Evolutionary conservation across 35 echinoderm and acorn worm species (phyloP).

Genomic region (Hemicentrotus pulcherrimus): DNA sequence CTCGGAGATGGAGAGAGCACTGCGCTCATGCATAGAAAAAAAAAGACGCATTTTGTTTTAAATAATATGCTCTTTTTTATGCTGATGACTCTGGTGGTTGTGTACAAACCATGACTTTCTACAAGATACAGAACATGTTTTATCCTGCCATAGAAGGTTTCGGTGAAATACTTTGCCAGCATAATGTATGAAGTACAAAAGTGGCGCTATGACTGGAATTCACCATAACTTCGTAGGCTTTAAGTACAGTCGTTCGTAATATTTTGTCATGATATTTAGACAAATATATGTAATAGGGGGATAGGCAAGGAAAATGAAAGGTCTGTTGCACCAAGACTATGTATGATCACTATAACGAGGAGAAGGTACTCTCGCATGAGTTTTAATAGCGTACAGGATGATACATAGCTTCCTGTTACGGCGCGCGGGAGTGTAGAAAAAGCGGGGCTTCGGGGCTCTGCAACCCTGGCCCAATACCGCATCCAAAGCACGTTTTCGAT

Average conservation of each 20-base stretch:
- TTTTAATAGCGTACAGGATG: constrained; percentile 49
- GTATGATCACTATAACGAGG: background rate
- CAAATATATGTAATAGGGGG: background rate
- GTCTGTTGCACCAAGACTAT: background rate
- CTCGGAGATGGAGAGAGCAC: background rate
- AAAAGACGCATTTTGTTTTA: background rate
- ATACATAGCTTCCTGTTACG: constrained; percentile 48
- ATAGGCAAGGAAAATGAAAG: background rate
- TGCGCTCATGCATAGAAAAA: background rate
- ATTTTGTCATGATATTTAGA: background rate
- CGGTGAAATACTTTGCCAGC: background rate
- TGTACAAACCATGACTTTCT: background rate
- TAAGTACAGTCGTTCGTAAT: background rate
- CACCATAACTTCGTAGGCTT: no score
- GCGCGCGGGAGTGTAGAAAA: constrained; percentile 36
- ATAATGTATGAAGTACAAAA: background rate
- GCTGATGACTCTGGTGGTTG: background rate
- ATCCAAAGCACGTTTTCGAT: constrained; percentile 37
- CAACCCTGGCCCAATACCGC: background rate
- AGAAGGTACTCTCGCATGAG: constrained; percentile 27
- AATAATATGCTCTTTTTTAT: background rate
- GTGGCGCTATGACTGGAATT: background rate
- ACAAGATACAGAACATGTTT: background rate
- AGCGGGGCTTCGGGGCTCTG: constrained; percentile 10
- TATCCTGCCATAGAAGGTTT: background rate